Percentiles rank a stretch among this genome's conserved stretches.
Conservation (phyloP, 2,113 vertebrate genomes). For the Thunnus thynnus region DNA sequence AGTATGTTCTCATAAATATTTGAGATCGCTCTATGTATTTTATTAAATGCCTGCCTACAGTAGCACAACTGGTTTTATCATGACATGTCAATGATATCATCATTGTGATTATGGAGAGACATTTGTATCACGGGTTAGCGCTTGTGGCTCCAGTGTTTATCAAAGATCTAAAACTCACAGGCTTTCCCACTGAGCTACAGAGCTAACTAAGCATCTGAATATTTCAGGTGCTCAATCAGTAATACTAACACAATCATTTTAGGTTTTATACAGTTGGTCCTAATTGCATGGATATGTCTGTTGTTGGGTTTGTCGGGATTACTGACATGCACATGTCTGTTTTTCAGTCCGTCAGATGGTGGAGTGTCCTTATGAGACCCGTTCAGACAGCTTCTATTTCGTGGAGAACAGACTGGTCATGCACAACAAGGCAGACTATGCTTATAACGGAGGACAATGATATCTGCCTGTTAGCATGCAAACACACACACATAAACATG, state of each 20-base stretch:
- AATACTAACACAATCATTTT: neutral
- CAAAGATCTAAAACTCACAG: too few species aligned
- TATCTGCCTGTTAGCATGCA: slow-evolving; percentile 30
- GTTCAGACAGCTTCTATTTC: slow-evolving; percentile 96
- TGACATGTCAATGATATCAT: neutral
- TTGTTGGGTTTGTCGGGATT: neutral
- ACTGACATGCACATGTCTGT: slow-evolving; percentile 37
- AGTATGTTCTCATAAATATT: neutral
- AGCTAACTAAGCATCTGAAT: neutral
- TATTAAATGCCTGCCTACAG: neutral
- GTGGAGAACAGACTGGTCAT: slow-evolving; percentile 96
- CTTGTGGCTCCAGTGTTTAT: neutral
- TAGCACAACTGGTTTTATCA: neutral
- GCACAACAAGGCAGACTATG: slow-evolving; percentile 98
- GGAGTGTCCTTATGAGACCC: slow-evolving; percentile 93
- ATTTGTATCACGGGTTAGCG: neutral
- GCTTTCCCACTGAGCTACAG: neutral
- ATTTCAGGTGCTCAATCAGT: neutral
- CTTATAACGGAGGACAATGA: slow-evolving; percentile 94
- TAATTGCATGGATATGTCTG: neutral
- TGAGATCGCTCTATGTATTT: neutral
- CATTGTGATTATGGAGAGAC: neutral
- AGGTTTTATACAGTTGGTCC: neutral
- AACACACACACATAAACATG: slow-evolving; percentile 2
- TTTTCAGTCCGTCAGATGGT: slow-evolving; percentile 94